A percentile compares a stretch with the other conserved stretches of the same genome.
phyloP scores from a whole-genome alignment of 2,888 invertebrate species.

The Caenorhabditis sp. region DNA sequence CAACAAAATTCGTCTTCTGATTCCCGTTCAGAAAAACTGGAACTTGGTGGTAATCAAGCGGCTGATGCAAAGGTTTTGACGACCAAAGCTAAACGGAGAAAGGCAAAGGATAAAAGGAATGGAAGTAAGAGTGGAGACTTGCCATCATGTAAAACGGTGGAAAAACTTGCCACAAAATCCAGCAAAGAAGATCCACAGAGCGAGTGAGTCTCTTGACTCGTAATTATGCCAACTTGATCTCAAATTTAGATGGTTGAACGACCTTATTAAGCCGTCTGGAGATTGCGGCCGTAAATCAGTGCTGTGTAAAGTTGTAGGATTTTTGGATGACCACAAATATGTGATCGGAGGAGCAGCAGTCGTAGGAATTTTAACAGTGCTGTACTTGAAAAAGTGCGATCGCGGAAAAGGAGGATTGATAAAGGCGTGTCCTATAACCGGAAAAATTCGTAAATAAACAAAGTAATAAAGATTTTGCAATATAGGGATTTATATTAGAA shows the following conservation, averaged over 20 bases:
- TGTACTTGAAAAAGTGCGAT: neutral
- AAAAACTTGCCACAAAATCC: neutral
- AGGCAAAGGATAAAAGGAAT: neutral
- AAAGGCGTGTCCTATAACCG: conserved; percentile 4
- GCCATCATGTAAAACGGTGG: neutral
- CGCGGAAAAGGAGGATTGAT: neutral
- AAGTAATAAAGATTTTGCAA: neutral
- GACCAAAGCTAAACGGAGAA: too few species aligned
- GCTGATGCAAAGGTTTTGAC: neutral
- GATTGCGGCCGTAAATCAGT: neutral
- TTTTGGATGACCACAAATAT: conserved; percentile 1
- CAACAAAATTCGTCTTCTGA: too few species aligned
- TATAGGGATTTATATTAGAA: too few species aligned
- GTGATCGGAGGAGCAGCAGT: neutral
- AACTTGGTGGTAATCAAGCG: neutral
- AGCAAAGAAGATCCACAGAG: neutral
- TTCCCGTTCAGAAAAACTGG: too few species aligned
- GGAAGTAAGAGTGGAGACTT: neutral
- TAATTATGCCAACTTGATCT: too few species aligned
- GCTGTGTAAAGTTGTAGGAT: neutral
- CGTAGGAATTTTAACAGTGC: neutral
- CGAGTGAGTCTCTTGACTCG: neutral
- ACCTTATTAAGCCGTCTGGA: neutral
- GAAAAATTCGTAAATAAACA: neutral
- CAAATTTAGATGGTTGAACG: conserved; percentile 6